Conservation (phyloP, 1,140 invertebrate species). For the Drosophila parabipectinata region DNA sequence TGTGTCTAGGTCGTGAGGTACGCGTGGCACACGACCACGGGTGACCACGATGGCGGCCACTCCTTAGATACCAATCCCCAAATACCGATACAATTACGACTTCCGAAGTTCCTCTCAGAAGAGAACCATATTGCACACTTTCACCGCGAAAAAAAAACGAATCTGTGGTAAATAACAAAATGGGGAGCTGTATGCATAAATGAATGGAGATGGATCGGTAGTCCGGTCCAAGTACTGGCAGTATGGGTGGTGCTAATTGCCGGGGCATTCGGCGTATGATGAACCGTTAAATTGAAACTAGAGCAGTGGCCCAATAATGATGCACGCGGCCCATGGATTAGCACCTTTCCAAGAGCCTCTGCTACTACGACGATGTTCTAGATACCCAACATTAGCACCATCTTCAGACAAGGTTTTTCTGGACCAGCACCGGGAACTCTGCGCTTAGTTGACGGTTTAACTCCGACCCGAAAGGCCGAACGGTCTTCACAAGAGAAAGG, state of each 20-base stretch:
- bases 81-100: conserved; percentile 8
- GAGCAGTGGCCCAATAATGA: conserved; percentile 71
- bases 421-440: conserved; percentile 28
- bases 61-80: not conserved
- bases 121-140: conserved; percentile 62
- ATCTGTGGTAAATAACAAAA: conserved; percentile 56
- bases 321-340: conserved; percentile 63
- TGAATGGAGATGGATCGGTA: conserved; percentile 55
- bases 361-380: conserved; percentile 58
- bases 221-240: conserved; percentile 7
- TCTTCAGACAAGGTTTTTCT: conserved; percentile 59
- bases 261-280: conserved; percentile 59
- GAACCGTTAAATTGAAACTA: conserved; percentile 76
- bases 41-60: conserved; percentile 10
- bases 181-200: conserved; percentile 56
- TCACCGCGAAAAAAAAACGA: conserved; percentile 71
- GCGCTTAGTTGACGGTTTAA: conserved; percentile 55
- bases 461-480: conserved; percentile 51
- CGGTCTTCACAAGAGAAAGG: conserved; percentile 15
- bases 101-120: conserved; percentile 16
- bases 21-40: conserved; percentile 60
- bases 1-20: conserved; percentile 40
- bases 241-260: conserved; percentile 60
- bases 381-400: conserved; percentile 70
- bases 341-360: conserved; percentile 58